Evolutionary conservation across 2,113 vertebrate species (phyloP), one percentile per base, ranked within the genome.

Genomic region (Micromys minutus): DNA sequence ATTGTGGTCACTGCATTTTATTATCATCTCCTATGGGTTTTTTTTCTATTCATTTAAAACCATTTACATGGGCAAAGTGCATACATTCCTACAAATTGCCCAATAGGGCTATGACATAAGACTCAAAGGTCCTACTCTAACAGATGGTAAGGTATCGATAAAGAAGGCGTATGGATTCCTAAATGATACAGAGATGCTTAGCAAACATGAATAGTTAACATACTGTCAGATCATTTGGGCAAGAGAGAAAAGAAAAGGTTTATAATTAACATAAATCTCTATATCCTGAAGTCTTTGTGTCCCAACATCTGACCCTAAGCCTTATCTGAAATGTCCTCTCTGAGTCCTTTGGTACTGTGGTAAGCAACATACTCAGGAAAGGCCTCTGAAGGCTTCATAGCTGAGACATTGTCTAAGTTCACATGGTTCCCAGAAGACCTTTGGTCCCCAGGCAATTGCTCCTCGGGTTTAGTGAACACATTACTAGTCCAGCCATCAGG

Each of bases 81-180:
- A 79, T 16, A 77, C 0, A 22, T 16, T 42, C 75, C 24, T 93
- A 67, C 26, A 91, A 24, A 89, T 74, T 74, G 5, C 29, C n/a
- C 65, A 72, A 83, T 84, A 93, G 13, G 3, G 16, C 24, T n/a
- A 63, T 16, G 24, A n/a, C 16, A 22, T 81, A 93, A 74, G 19
- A 90, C 77, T 89, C 93, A 67, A 87, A 93, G 90, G 79, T 81
- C 12, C 16, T 94, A 31, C 39, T 89, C 45, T 57, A 57, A 36
- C 24, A 67, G 55, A 94, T 55, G 1, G 47, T 13, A 16, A 93
- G 36, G 10, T 93, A 81, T 52, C 17, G 21, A 80, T 52, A 83
- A 72, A 47, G 42, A 91, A 72, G 31, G 42, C 90, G 17, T 4
- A 50, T 15, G 31, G 69, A 83, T 50, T 89, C 36, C 50, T 92